Base-by-base conservation (phyloP, 2,113 vertebrate species). In the Callipepla californica region DNA sequence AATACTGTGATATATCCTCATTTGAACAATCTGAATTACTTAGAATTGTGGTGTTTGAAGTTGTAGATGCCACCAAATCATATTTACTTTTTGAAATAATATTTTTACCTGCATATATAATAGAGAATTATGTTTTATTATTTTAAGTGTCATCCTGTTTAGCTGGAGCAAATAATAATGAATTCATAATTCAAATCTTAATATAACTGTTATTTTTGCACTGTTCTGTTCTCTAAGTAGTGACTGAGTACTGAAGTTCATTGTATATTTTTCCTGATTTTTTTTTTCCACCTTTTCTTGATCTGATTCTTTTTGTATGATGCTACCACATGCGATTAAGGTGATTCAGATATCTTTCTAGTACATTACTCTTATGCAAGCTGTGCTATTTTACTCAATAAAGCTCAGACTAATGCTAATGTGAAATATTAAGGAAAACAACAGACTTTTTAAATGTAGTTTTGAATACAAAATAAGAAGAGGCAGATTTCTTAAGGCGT, bases 311-410 rank as follows among this genome's bases (percentile, higher is more conserved):
- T 44, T 55, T 12, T 50, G 8, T 69, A 18, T 83, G 23, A 25
- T 77, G 9, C n/a, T 51, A 13, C 11, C 25, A 15, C 47, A 45
- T 0, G 0, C 47, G 25, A 28, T 26, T 22, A 40, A 45, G 10
- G 20, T 72, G 76, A n/a, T 25, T 7, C 15, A 5, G 23, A 8
- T 5, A 4, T 66, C 28, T 87, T 79, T 82, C 53, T 85, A 22
- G 34, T 38, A 34, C 5, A 51, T 20, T 18, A 15, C 6, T 83
- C 15, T 92, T 8, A 13, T 14, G 19, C 48, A 73, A 73, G 7
- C 22, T 80, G 28, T 28, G 25, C 30, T 66, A 50, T 55, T 51
- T 69, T 19, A 61, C 57, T 55, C 55, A 68, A 34, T 61, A n/a
- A 47, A 65, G 47, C 17, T 44, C 11, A 62, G 68, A 79, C 9